phyloP scores from a whole-genome alignment of 2,888 invertebrate genomes.

The Sipha maydis region DNA sequence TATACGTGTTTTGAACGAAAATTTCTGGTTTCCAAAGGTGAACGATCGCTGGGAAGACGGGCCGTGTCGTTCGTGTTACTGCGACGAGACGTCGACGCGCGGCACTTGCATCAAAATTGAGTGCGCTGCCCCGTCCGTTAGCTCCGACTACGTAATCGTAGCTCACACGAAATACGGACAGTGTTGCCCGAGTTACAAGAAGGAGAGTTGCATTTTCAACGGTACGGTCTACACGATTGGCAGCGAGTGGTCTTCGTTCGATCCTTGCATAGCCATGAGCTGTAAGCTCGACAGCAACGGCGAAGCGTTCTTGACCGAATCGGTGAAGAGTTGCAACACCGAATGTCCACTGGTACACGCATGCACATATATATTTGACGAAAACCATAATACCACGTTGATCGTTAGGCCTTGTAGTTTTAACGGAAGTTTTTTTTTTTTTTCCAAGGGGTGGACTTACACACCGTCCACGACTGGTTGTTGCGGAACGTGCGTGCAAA shows the following conservation, averaged over 20 bases:
- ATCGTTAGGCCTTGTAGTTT: not conserved
- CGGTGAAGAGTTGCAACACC: slow-evolving; percentile 71
- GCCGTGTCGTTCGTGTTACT: slow-evolving; percentile 76
- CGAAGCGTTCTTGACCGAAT: slow-evolving; percentile 71
- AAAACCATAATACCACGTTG: not conserved
- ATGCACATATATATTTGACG: too few relatives aligned
- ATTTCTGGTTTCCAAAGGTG: slow-evolving; percentile 67
- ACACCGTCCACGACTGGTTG: slow-evolving; percentile 69
- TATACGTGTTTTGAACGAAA: not conserved
- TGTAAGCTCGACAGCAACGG: slow-evolving; percentile 70
- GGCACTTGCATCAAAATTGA: slow-evolving; percentile 70
- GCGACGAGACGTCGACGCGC: slow-evolving; percentile 68
- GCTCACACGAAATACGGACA: slow-evolving; percentile 71
- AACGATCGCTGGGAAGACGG: slow-evolving; percentile 78
- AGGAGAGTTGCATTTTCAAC: slow-evolving; percentile 72
- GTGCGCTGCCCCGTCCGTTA: slow-evolving; percentile 71
- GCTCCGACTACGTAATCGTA: slow-evolving; percentile 72
- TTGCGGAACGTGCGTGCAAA: slow-evolving; percentile 75
- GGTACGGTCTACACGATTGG: slow-evolving; percentile 68
- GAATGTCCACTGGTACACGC: slow-evolving; percentile 67
- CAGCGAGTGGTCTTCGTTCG: slow-evolving; percentile 73
- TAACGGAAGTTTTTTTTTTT: slow-evolving; percentile 65
- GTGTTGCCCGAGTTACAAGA: slow-evolving; percentile 74
- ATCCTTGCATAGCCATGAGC: slow-evolving; percentile 72
- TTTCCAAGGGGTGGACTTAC: slow-evolving; percentile 73